Evolutionary conservation across 1,140 invertebrate genomes (phyloP).

Genomic region (Globodera rostochiensis): DNA sequence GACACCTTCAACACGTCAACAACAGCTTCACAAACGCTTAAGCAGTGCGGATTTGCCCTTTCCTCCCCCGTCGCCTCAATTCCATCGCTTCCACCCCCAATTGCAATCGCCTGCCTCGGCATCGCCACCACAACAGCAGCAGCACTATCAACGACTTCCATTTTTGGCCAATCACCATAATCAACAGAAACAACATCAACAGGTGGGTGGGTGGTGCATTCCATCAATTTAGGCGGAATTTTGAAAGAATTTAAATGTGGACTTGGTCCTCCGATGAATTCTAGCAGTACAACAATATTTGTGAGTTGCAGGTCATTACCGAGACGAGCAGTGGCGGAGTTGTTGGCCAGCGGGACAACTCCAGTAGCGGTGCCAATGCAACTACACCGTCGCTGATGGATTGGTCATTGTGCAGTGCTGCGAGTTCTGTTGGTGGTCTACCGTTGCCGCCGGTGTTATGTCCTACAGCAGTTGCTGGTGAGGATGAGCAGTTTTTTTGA

Average conservation of each 20-base stretch:
- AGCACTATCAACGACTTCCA: neutral
- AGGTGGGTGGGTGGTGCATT: neutral
- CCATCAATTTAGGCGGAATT: neutral
- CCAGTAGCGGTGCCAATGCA: neutral
- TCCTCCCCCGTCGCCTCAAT: neutral
- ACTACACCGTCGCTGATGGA: neutral
- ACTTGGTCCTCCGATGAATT: neutral
- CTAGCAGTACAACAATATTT: neutral
- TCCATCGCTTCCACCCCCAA: neutral
- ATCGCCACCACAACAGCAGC: neutral
- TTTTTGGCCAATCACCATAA: neutral
- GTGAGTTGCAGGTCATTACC: neutral
- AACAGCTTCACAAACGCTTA: neutral
- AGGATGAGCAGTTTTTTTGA: too few species aligned
- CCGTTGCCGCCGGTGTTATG: too few species aligned
- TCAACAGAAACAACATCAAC: neutral
- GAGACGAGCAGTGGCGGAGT: neutral
- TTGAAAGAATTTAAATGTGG: too few species aligned
- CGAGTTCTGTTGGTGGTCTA: too few species aligned
- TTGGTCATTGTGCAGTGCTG: neutral
- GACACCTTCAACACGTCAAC: neutral
- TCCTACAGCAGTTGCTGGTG: too few species aligned
- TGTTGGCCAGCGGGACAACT: too few species aligned
- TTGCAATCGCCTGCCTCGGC: neutral
- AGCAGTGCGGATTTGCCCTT: constrained; percentile 4